These are phyloP conservation scores for Drosophila kohkoa DNA, from an alignment of 1,140 invertebrate species.

Conservation along the genomic window DNA sequence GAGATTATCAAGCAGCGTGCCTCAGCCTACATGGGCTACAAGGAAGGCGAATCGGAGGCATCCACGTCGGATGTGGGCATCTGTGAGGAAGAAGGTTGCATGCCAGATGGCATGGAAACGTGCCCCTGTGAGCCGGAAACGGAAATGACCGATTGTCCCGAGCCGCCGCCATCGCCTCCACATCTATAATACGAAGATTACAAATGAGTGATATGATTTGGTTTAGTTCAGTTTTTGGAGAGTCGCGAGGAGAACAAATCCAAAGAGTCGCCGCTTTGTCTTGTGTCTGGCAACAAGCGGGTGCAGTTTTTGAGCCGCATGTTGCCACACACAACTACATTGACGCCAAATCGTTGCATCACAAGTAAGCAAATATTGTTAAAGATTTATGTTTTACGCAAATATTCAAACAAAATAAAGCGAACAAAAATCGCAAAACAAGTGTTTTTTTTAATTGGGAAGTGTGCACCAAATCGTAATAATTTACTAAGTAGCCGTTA, in stretches of 20 bases:
- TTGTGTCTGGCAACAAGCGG: slow-evolving; percentile 66
- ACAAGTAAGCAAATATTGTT: slow-evolving; percentile 67
- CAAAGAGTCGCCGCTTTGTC: slow-evolving; percentile 52
- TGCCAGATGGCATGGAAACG: slow-evolving; percentile 54
- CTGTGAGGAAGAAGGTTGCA: slow-evolving; percentile 67
- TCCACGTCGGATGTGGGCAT: slow-evolving; percentile 26
- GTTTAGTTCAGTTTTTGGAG: slow-evolving; percentile 48
- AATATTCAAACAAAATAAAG: slow-evolving; percentile 48
- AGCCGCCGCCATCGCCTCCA: slow-evolving; percentile 40
- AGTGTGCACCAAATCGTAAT: too few species aligned
- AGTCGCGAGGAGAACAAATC: slow-evolving; percentile 44
- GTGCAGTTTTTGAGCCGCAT: not conserved
- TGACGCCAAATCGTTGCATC: slow-evolving; percentile 53
- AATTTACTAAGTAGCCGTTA: too few species aligned
- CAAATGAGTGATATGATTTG: slow-evolving; percentile 44
- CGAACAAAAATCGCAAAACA: not conserved
- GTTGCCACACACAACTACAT: slow-evolving; percentile 70
- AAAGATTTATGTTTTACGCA: slow-evolving; percentile 72
- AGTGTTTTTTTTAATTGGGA: too few species aligned
- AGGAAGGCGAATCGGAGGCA: slow-evolving; percentile 57
- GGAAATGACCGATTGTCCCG: slow-evolving; percentile 52
- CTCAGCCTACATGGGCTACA: slow-evolving; percentile 83
- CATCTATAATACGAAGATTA: slow-evolving; percentile 38
- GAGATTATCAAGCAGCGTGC: slow-evolving; percentile 91
- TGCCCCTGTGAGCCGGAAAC: slow-evolving; percentile 65